phyloP scores from a whole-genome alignment of 1,140 invertebrate genomes.

The Sipha flava region DNA sequence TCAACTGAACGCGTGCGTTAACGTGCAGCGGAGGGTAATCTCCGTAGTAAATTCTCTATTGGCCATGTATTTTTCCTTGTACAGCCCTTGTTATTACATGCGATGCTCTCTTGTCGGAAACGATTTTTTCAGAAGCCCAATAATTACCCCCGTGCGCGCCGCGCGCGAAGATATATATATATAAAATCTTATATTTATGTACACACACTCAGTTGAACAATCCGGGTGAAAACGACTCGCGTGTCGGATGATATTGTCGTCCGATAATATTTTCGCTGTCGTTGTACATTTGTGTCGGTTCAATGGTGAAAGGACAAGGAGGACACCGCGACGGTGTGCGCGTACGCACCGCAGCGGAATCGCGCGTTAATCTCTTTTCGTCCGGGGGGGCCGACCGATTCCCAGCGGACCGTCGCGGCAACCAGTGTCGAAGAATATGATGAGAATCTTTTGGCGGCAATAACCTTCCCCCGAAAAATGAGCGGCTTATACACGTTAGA shows the following conservation, averaged over 20 bases:
- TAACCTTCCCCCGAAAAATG: background rate
- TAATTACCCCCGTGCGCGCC: background rate
- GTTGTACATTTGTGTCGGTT: slow-evolving; percentile 17
- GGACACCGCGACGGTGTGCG: background rate
- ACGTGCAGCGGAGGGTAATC: no score
- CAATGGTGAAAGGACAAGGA: background rate
- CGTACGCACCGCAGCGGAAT: background rate
- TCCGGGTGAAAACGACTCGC: background rate
- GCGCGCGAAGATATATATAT: no score
- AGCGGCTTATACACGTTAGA: background rate
- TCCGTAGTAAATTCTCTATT: no score
- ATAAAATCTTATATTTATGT: background rate
- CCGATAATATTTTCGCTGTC: slow-evolving; percentile 22
- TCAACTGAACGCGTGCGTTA: no score
- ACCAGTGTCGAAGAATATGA: slow-evolving; percentile 10
- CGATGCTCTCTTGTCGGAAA: no score
- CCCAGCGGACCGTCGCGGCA: background rate
- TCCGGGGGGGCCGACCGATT: background rate
- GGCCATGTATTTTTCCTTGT: no score
- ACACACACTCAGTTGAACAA: background rate
- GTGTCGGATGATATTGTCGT: slow-evolving; percentile 17
- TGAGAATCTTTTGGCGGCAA: background rate
- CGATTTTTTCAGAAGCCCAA: background rate
- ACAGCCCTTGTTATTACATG: no score
- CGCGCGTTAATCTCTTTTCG: slow-evolving; percentile 11